Percentiles rank a stretch among this genome's conserved stretches.
Conservation (phyloP, 2,113 vertebrate genomes). For the Elanus axillaris region DNA sequence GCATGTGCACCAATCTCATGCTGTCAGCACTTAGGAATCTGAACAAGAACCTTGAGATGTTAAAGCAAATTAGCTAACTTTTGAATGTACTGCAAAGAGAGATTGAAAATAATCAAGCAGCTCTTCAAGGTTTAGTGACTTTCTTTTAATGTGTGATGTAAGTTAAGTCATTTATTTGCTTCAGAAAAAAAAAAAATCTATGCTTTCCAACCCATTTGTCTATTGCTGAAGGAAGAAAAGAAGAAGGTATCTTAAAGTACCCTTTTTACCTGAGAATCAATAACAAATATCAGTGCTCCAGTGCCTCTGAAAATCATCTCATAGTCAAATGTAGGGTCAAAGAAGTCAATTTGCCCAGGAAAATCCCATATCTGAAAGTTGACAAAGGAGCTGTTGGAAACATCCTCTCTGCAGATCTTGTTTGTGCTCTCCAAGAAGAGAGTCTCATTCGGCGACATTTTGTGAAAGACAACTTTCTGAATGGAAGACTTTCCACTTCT, state of each 20-base stretch:
- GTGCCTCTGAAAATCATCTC: constrained; percentile 95
- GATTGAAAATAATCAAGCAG: neutral
- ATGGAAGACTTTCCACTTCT: constrained; percentile 94
- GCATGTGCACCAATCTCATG: neutral
- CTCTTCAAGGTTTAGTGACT: neutral
- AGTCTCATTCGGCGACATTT: constrained; percentile 92
- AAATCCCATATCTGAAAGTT: constrained; percentile 97
- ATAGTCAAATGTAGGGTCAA: constrained; percentile 91
- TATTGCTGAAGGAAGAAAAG: neutral
- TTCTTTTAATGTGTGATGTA: neutral
- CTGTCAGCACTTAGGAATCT: neutral
- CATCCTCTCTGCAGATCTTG: constrained; percentile 91
- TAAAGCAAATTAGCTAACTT: neutral
- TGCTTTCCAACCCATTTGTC: neutral
- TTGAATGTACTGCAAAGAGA: neutral
- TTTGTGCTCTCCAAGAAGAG: constrained; percentile 93
- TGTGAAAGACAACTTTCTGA: constrained; percentile 96
- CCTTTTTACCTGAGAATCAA: constrained; percentile 87
- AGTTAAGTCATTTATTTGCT: neutral
- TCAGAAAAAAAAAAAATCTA: neutral
- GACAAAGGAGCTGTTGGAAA: constrained; percentile 92
- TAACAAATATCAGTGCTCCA: constrained; percentile 90
- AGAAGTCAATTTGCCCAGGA: constrained; percentile 93
- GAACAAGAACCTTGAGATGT: neutral
- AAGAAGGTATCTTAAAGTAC: neutral